Base-by-base conservation (phyloP, 2,113 vertebrate genomes). In the Damaliscus lunatus region DNA sequence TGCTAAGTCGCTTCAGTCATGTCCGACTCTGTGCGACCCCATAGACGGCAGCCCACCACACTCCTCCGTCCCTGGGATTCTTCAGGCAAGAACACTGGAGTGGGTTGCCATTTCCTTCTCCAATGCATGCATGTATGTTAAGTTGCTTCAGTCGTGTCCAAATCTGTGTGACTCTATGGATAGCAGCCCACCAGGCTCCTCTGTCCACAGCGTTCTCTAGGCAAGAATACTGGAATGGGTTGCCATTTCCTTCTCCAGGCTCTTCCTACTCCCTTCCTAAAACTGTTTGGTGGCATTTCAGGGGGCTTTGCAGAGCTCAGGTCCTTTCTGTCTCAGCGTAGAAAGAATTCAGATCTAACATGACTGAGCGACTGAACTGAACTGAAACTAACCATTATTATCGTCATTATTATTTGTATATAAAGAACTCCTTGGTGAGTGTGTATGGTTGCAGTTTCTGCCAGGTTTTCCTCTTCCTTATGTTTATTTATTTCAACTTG, bases 121-220 rank as follows among this genome's bases (percentile, higher is more conserved):
- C n/a, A 71, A 36, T 21, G 33, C 64, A 36, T 36, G 33, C 64
- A 67, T 67, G 64, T n/a, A 11, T 36, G 19, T 1, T 71, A 71
- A 36, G 64, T 21, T 2, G 0, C 19, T 36, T 71, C 67, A 40
- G 19, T 71, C 0, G 1, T 23, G 67, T 71, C 64, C 0, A 0
- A 71, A 9, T 71, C n/a, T 71, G 9, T 71, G n/a, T 0, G n/a
- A 40, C 67, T 5, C 21, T 2, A 23, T 12, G 0, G n/a, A 40
- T 5, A 2, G n/a, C n/a, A 71, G 67, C n/a, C 67, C n/a, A 23
- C 19, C 67, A 40, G n/a, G n/a, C 10, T 74, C 10, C 67, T 6
- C 67, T 6, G 67, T 74, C 19, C 10, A 1, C 0, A 0, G n/a
- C 2, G 23, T 74, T 74, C 5, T 71, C n/a, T 0, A 71, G 67